A percentile compares a stretch with the other conserved stretches of the same genome.
Evolutionary conservation across 2,797 vertebrate genomes (phyloP).

Genomic region (Buceros bicornis): DNA sequence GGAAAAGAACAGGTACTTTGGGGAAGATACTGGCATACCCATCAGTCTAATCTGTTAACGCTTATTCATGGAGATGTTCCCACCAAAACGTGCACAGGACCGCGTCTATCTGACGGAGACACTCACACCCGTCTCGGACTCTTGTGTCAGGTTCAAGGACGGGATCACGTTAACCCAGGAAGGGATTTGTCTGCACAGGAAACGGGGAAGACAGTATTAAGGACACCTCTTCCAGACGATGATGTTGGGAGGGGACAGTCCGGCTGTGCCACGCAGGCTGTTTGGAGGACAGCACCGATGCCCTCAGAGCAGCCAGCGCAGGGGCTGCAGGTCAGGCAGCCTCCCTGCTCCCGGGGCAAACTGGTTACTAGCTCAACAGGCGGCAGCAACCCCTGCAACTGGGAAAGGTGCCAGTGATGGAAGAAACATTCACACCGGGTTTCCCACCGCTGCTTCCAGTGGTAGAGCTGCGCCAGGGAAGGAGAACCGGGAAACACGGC

Average conservation of each 20-base stretch:
- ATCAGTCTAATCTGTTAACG: not conserved
- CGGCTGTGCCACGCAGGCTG: not conserved
- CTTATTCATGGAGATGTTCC: not conserved
- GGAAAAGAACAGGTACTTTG: not conserved
- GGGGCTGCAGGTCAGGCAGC: not conserved
- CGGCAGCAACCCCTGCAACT: not conserved
- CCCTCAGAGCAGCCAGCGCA: fast-evolving
- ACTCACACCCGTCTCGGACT: not conserved
- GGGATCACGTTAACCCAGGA: not conserved
- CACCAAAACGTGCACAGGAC: not conserved
- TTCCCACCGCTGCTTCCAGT: not conserved
- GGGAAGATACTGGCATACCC: not conserved
- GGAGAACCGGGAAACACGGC: not conserved
- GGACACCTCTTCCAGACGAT: not conserved
- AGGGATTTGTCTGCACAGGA: slow-evolving; percentile 8
- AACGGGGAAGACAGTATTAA: not conserved
- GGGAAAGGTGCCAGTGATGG: not conserved
- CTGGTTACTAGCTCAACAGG: fast-evolving
- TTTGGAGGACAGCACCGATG: not conserved
- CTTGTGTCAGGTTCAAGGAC: not conserved
- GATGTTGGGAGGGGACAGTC: fast-evolving
- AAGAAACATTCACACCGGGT: not conserved
- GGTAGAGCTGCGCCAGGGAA: not conserved
- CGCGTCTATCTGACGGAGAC: not conserved
- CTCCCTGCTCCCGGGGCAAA: not conserved